Base-by-base conservation (phyloP, 2,888 invertebrate species). In the Oscheius sp. region DNA sequence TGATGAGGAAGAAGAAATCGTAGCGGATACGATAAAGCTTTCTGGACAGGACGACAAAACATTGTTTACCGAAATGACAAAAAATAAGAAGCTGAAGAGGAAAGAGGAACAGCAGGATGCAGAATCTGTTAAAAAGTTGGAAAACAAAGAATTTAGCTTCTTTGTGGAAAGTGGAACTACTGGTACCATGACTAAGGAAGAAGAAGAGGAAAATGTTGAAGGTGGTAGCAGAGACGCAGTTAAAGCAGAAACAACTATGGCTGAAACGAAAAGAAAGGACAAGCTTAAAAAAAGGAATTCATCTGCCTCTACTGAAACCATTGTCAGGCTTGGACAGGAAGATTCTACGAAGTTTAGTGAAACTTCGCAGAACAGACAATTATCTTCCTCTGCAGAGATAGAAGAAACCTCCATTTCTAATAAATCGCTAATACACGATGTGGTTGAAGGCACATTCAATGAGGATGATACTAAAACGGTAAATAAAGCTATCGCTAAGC, bases 241-340 rank as follows among this genome's bases (percentile, higher is more conserved):
- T 41, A 70, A 73, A 26, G 62, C 54, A 14, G 64, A 61, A 49
- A 65, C 70, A 20, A n/a, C 44, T 17, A 47, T 72, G 67, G 64
- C 26, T 45, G 57, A 67, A 12, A 68, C 57, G 17, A 68, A 49
- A 51, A 41, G 68, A 49, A 68, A 59, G 36, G 65, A 70, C 49
- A 70, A 69, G 20, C 22, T 71, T 50, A 30, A 41, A 28, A 70
- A 63, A 33, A 36, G 12, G 5, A 36, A 33, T 33, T 12, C 33
- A 2, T 9, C n/a, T 32, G 54, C 54, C 17, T 33, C 32, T 3
- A 24, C 32, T 33, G 54, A 54, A 9, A 32, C 32, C 5, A 20
- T 33, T 32, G 17, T 17, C 6, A 33, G 24, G 12, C 17, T 32
- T 4, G 17, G 32, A 12, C 17, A n/a, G 36, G 2, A 30, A 32